Base-by-base conservation (phyloP, 2,888 invertebrate species). In the Phasia obesa region DNA sequence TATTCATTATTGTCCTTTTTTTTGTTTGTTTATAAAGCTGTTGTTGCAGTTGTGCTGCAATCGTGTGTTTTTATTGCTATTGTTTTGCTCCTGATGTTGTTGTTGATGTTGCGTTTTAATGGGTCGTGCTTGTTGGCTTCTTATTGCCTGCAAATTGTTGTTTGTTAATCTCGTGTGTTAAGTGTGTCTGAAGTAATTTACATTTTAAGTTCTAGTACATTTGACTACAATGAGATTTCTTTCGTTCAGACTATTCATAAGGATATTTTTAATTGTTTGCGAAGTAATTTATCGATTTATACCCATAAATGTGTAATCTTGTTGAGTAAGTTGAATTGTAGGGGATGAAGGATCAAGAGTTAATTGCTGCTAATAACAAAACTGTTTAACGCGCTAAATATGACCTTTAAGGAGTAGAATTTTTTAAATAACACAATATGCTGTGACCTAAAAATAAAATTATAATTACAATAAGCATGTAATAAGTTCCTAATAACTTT, bases 161-260 rank as follows among this genome's bases (percentile, higher is more conserved):
- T 55, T 53, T 67, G 60, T 65, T 78, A 76, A 74, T 84, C 77
- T 79, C 76, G 80, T 84, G 81, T 81, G 44, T 74, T 84, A 78
- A 84, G 81, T 81, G 81, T 84, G 84, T 81, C 81, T 81, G 44
- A 70, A 84, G 70, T 77, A 74, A 64, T 74, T 79, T 75, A 19
- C 44, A 77, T 62, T 55, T 69, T 53, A 53, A 64, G 53, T 77
- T 71, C 53, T 60, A 57, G 19, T 59, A 65, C 25, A 59, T 11
- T 35, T 35, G 35, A 35, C 35, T 35, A 11, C 7, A 11, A 11
- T 35, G 35, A 11, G 11, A 11, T 35, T 11, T 0, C 35, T 35
- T 11, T 0, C 35, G 1, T 62, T 73, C 59, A 42, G 49, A 17
- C 15, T 21, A 69, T 69, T 23, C 42, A 19, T 47, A 35, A 51